Conservation (phyloP, 2,888 invertebrate species). For the Seira musarum region DNA sequence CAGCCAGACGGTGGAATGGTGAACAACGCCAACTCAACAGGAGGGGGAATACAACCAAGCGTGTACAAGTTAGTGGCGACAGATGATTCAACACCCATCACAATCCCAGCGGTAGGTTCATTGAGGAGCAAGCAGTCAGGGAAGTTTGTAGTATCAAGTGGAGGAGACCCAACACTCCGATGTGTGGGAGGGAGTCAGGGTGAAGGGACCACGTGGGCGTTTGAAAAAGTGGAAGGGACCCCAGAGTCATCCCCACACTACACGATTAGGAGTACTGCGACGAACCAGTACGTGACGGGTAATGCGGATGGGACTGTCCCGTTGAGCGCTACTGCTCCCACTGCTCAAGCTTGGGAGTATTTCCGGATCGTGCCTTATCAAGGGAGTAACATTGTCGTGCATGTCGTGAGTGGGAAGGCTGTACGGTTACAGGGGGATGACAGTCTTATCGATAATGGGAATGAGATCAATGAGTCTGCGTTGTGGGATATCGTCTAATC, state of each 20-base stretch:
- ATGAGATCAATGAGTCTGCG: slow-evolving; percentile 39
- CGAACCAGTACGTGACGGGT: slow-evolving; percentile 57
- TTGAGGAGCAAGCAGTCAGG: slow-evolving; percentile 48
- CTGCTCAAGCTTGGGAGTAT: slow-evolving; percentile 60
- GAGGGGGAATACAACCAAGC: slow-evolving; percentile 37
- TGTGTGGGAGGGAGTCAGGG: slow-evolving; percentile 25
- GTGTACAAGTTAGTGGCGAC: slow-evolving; percentile 43
- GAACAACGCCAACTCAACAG: slow-evolving; percentile 52
- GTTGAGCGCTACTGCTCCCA: slow-evolving; percentile 47
- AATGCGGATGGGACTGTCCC: slow-evolving; percentile 52
- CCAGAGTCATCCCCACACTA: slow-evolving; percentile 47
- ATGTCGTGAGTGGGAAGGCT: slow-evolving; percentile 55
- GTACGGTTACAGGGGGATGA: slow-evolving; percentile 57
- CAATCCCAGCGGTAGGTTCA: slow-evolving; percentile 44
- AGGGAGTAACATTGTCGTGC: slow-evolving; percentile 52
- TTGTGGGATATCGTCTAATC: slow-evolving; percentile 40
- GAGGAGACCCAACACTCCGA: slow-evolving; percentile 40
- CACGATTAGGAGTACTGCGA: slow-evolving; percentile 38
- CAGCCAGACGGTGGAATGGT: slow-evolving; percentile 38
- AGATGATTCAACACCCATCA: slow-evolving; percentile 6
- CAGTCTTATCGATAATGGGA: slow-evolving; percentile 60
- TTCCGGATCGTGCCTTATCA: slow-evolving; percentile 62
- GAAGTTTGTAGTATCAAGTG: slow-evolving; percentile 50
- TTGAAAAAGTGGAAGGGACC: slow-evolving; percentile 38
- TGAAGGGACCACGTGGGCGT: slow-evolving; percentile 41